Base-by-base conservation (phyloP, 2,797 vertebrate genomes). In the Neoniphon sammara region DNA sequence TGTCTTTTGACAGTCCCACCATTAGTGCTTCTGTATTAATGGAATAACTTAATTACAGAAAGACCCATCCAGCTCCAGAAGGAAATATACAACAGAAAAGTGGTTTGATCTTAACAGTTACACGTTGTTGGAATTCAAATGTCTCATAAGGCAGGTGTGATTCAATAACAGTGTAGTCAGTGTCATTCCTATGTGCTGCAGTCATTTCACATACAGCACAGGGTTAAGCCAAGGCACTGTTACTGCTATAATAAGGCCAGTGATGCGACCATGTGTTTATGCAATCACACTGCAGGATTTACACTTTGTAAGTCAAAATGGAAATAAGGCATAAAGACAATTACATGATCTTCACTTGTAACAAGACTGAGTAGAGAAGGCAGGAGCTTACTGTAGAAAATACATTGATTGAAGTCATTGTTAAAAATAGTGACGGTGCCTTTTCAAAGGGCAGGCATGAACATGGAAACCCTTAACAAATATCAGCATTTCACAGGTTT, bases 91-190 rank as follows among this genome's bases (percentile, higher is more conserved):
- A 56, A 58, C 63, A 80, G 54, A 53, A 63, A 78, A 71, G 21
- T 49, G 49, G 15, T 44, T 64, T 31, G 14, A 52, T 39, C 54
- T 25, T 15, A 57, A 57, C 64, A 56, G 47, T 7, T 14, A 42
- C 39, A 20, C 21, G 15, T 20, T 73, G 25, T 50, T 47, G 42
- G 54, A 72, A 63, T 53, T 25, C 68, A 54, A 59, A 21, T 49
- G 70, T 55, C 72, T 50, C 34, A 75, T 64, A 70, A 47, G 62
- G 61, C 57, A 27, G 11, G 25, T 75, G 52, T 75, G 65, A n/a
- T 67, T 52, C 63, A 66, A 70, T 73, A 81, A 66, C 66, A 70
- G 15, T 64, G 59, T 59, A 36, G 64, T 65, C 15, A 70, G 49
- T 34, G 44, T 72, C 23, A 61, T 44, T 56, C 17, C 44, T 14